Percentiles rank a stretch among this genome's conserved stretches.
Evolutionary conservation across 2,113 vertebrate genomes (phyloP).

Genomic region (Oncorhynchus tshawytscha): DNA sequence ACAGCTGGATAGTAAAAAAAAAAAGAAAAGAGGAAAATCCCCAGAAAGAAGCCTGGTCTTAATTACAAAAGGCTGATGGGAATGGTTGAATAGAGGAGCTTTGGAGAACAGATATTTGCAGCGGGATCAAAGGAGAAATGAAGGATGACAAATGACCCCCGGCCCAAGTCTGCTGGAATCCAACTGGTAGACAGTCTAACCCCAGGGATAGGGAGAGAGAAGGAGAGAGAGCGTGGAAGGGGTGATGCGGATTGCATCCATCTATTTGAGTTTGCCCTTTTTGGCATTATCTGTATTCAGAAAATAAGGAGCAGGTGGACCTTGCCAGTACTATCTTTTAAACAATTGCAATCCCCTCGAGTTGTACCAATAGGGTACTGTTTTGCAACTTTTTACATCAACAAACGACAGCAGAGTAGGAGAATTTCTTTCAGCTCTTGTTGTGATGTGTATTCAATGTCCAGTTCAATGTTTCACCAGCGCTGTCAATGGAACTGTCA

Average conservation of each 20-base stretch:
- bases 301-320: constrained; percentile 39
- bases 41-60: constrained; percentile 76
- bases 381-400: constrained; percentile 27
- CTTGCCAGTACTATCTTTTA: constrained; percentile 3
- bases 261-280: constrained; percentile 15
- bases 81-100: constrained; percentile 67
- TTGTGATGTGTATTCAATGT: constrained; percentile 36
- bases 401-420: constrained; percentile 40
- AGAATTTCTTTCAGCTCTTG: constrained; percentile 20
- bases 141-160: constrained; percentile 69
- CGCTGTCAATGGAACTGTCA: constrained; percentile 54
- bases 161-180: constrained; percentile 48
- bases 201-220: constrained; percentile 7
- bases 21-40: constrained; percentile 72
- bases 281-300: constrained; percentile 8
- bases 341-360: constrained; percentile 24
- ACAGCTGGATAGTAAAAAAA: constrained; percentile 64
- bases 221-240: neutral
- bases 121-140: constrained; percentile 73
- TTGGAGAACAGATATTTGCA: constrained; percentile 68
- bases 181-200: constrained; percentile 28
- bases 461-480: constrained; percentile 47
- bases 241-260: neutral
- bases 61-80: constrained; percentile 76
- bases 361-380: constrained; percentile 15